phyloP scores from a whole-genome alignment of 2,113 vertebrate genomes.

The Gulo gulo region DNA sequence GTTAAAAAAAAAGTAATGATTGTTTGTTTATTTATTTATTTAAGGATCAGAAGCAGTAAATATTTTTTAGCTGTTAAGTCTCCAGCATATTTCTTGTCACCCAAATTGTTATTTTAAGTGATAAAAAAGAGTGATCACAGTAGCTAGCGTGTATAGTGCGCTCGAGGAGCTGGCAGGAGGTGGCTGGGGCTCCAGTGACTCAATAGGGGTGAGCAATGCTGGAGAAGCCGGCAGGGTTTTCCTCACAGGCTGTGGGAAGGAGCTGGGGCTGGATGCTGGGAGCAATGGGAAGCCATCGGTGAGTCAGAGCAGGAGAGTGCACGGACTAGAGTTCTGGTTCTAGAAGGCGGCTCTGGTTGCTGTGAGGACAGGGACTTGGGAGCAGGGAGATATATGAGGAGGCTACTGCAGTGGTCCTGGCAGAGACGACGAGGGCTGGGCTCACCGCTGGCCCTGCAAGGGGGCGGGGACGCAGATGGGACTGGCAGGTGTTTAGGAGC shows the following conservation, averaged over 20 bases:
- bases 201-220: rapidly evolving
- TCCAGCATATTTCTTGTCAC: background rate
- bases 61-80: background rate
- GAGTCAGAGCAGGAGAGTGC: too few species aligned
- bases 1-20: background rate
- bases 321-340: too few species aligned
- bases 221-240: background rate
- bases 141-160: background rate
- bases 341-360: background rate
- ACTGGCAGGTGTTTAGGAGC: background rate
- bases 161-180: background rate
- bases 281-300: background rate
- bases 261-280: background rate
- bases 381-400: background rate
- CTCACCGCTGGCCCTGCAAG: background rate
- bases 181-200: rapidly evolving
- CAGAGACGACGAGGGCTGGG: background rate
- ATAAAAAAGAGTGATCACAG: too few species aligned
- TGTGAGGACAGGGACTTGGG: background rate
- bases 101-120: background rate
- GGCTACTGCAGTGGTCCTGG: background rate
- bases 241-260: background rate
- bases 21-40: background rate
- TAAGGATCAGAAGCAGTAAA: background rate
- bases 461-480: background rate